phyloP scores from a whole-genome alignment of 2,888 invertebrate species.

The Lithophane socia region DNA sequence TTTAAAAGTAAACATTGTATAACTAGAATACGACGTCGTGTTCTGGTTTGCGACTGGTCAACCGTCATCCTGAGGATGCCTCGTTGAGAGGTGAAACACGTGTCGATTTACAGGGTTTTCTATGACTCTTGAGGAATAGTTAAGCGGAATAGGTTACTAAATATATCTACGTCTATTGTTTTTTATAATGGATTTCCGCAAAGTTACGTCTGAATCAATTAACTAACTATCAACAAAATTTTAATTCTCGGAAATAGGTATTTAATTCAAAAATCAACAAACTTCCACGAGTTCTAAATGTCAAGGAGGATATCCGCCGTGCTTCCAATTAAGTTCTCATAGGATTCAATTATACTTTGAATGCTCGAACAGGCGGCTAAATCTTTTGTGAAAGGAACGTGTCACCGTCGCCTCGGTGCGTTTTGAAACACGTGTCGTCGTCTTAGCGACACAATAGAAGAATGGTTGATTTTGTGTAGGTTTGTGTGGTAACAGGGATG shows the following conservation, averaged over 20 bases:
- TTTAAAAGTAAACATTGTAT: background rate
- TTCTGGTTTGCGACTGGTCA: too few species aligned
- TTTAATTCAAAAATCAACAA: conserved; percentile 32
- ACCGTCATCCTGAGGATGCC: too few species aligned
- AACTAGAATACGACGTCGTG: background rate
- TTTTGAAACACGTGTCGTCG: conserved; percentile 36
- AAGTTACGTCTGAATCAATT: too few species aligned
- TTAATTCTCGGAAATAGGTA: background rate
- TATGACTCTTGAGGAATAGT: too few species aligned
- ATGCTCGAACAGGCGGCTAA: conserved; percentile 42
- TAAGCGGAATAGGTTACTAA: too few species aligned
- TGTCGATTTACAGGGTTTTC: too few species aligned
- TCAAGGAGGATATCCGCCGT: conserved; percentile 39
- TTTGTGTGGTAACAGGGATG: background rate
- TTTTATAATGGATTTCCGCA: too few species aligned
- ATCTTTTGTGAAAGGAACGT: conserved; percentile 51
- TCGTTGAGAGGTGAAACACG: too few species aligned
- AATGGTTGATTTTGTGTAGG: conserved; percentile 15
- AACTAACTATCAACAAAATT: conserved; percentile 10
- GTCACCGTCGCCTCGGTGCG: background rate
- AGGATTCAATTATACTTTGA: conserved; percentile 62
- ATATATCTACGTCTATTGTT: too few species aligned
- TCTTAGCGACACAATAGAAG: conserved; percentile 15
- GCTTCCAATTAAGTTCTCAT: conserved; percentile 51
- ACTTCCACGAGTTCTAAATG: conserved; percentile 39